These are phyloP conservation scores for Solen grandis DNA, from an alignment of 1,140 invertebrate species.

Conservation along the genomic window DNA sequence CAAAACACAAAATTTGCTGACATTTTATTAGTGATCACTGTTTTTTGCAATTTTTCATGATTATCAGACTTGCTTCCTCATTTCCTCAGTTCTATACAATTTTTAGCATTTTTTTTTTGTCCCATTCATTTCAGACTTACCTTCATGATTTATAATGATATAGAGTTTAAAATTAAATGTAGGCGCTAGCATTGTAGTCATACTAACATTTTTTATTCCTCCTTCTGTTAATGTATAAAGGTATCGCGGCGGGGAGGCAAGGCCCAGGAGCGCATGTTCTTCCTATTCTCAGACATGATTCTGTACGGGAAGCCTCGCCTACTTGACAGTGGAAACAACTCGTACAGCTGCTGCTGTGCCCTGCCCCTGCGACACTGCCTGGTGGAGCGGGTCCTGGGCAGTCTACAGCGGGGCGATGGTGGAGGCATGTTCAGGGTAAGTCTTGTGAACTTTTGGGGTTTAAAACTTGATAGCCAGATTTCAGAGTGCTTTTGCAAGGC, in stretches of 20 bases:
- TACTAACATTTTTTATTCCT: no score
- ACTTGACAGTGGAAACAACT: slow-evolving; percentile 73
- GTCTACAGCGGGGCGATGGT: slow-evolving; percentile 57
- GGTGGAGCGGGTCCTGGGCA: slow-evolving; percentile 76
- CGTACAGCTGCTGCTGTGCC: slow-evolving; percentile 79
- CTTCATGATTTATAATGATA: no score
- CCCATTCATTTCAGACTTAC: no score
- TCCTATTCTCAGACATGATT: slow-evolving; percentile 81
- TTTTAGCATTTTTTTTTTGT: no score
- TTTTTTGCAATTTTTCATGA: no score
- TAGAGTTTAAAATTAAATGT: no score
- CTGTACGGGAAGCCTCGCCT: slow-evolving; percentile 80
- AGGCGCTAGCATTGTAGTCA: no score
- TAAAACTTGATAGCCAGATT: background rate
- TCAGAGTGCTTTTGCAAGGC: background rate
- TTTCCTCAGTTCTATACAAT: no score
- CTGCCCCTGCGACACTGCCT: slow-evolving; percentile 79
- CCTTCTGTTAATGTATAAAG: no score
- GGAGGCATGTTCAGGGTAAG: slow-evolving; percentile 77
- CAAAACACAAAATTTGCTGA: no score
- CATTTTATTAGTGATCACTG: no score
- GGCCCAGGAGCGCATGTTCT: slow-evolving; percentile 79
- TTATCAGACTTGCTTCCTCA: no score
- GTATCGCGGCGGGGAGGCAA: slow-evolving; percentile 80
- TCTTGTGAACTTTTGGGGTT: background rate